phyloP scores from a whole-genome alignment of 2,113 vertebrate species.

The Stegastes partitus region DNA sequence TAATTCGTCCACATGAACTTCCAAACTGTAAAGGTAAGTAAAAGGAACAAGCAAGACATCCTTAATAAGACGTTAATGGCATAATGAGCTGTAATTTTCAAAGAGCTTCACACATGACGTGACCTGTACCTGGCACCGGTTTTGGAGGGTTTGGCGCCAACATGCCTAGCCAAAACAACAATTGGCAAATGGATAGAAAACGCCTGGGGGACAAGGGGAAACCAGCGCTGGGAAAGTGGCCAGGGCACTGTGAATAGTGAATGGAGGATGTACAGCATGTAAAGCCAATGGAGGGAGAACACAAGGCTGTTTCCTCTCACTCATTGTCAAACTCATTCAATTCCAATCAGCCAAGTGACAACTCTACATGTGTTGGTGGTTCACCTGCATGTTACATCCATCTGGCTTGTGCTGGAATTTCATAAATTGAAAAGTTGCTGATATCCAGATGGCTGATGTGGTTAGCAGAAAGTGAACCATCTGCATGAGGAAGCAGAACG shows the following conservation, averaged over 20 bases:
- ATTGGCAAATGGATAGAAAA: slow-evolving; percentile 27
- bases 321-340: slow-evolving; percentile 50
- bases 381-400: slow-evolving; percentile 60
- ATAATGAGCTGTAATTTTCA: slow-evolving; percentile 7
- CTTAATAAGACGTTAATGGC: slow-evolving; percentile 20
- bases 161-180: slow-evolving; percentile 31
- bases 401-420: slow-evolving; percentile 40
- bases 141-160: slow-evolving; percentile 35
- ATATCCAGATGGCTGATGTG: slow-evolving; percentile 44
- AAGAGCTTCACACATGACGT: slow-evolving; percentile 21
- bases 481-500: slow-evolving; percentile 33
- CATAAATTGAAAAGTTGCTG: slow-evolving; percentile 44
- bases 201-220: slow-evolving; percentile 24
- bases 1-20: background rate
- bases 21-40: background rate
- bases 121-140: slow-evolving; percentile 26
- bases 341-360: slow-evolving; percentile 54
- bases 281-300: slow-evolving; percentile 46
- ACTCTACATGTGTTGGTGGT: slow-evolving; percentile 41
- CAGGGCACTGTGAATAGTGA: slow-evolving; percentile 57
- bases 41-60: background rate
- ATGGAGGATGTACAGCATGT: slow-evolving; percentile 43
- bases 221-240: slow-evolving; percentile 53
- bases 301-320: slow-evolving; percentile 36
- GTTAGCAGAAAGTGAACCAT: slow-evolving; percentile 47